Conservation (phyloP, 2,797 vertebrate genomes). For the Gymnocypris eckloni region DNA sequence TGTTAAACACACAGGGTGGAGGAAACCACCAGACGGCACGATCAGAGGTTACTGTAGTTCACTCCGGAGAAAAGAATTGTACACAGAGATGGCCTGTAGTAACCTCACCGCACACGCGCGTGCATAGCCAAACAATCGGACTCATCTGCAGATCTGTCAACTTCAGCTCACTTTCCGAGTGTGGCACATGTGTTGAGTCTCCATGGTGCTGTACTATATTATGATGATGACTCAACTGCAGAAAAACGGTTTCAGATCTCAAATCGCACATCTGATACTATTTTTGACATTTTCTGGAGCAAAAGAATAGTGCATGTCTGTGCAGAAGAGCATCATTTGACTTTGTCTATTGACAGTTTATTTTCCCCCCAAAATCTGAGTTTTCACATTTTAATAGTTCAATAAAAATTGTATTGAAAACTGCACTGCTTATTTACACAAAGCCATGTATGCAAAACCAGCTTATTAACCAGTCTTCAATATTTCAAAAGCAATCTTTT, state of each 20-base stretch:
- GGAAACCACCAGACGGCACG: neutral
- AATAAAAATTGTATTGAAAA: neutral
- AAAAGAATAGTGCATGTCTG: neutral
- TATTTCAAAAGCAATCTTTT: neutral
- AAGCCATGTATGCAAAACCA: neutral
- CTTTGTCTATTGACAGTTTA: neutral
- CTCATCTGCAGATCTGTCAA: conserved; percentile 43
- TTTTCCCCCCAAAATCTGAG: neutral
- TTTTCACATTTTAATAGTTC: neutral
- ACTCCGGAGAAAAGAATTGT: conserved; percentile 15
- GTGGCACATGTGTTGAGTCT: neutral
- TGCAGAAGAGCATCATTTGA: neutral
- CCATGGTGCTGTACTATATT: conserved; percentile 13
- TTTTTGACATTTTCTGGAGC: neutral
- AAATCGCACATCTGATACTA: neutral
- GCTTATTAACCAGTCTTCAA: neutral
- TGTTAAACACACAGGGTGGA: conserved; percentile 17
- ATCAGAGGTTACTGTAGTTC: conserved; percentile 57
- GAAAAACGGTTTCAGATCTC: conserved; percentile 6
- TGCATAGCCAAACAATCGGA: conserved; percentile 39
- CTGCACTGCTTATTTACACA: neutral
- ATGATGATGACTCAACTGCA: conserved; percentile 11
- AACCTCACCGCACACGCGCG: conserved; percentile 25
- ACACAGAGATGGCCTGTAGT: conserved; percentile 49
- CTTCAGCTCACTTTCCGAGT: neutral